Evolutionary conservation across 2,888 invertebrate species (phyloP), one percentile per base, ranked within the genome.

Genomic region (Drosophila quasianomalipes): DNA sequence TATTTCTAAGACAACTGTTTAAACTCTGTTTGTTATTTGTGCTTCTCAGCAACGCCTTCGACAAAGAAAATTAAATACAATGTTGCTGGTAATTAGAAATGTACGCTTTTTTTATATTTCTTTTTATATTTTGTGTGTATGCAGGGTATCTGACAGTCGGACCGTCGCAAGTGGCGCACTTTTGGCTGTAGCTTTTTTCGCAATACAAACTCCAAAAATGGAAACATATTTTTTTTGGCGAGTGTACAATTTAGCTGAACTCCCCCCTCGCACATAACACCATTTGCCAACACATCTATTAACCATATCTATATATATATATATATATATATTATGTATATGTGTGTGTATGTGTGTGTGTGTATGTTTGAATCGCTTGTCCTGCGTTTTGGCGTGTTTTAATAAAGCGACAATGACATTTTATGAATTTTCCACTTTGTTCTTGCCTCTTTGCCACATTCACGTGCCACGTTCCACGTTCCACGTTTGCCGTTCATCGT

Each of bases 401-500:
- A 90, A 86, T 90, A 86, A 86, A 90, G 85, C 90, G 90, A 86
- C 85, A 86, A 86, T 86, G 90, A 90, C 85, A 88, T 86, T 86
- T 86, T 86, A 86, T 86, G 85, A 86, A 86, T 86, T 86, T 86
- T 90, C 89, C 90, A 89, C 85, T 85, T 85, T 85, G 88, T 85
- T 87, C 83, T 76, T 73, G 85, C 76, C 70, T 66, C 47, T 75
- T 75, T 61, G 47, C 39, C 60, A 55, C 37, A 55, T 59, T 51
- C 52, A 14, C 47, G 28, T 30, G 51, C 57, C 41, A 41, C 63
- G 33, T 63, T 60, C 49, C 54, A 35, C 49, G 57, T 57, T 52
- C 35, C 10, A 33, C 16, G 28, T 28, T 57, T 26, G 28, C n/a
- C 57, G 53, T 66, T 58, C 47, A 55, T 51, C 37, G 52, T 62